phyloP scores from a whole-genome alignment of 2,797 vertebrate genomes.

The Dendrocincla fuliginosa region DNA sequence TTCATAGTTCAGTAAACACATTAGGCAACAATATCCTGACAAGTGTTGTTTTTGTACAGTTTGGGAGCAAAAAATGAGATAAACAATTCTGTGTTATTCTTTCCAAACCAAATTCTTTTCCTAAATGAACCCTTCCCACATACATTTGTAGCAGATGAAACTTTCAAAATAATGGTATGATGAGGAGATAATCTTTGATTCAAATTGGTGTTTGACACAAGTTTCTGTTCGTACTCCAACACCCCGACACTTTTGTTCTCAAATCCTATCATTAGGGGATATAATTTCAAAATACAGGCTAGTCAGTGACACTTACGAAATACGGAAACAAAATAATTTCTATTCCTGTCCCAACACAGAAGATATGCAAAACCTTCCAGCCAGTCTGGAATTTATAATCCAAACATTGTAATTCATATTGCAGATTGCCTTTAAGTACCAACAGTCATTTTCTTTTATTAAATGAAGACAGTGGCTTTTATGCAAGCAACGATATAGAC shows the following conservation, averaged over 20 bases:
- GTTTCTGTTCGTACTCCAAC: neutral
- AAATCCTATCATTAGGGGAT: neutral
- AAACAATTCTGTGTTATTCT: neutral
- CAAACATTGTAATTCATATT: neutral
- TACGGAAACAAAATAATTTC: neutral
- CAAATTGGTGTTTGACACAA: neutral
- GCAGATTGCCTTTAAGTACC: neutral
- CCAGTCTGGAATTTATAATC: neutral
- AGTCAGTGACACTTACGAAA: neutral
- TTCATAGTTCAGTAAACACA: conserved; percentile 4
- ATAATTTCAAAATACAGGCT: neutral
- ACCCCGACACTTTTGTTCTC: neutral
- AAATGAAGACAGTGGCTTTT: neutral
- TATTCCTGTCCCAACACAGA: neutral
- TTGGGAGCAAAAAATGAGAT: neutral
- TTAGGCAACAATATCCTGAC: conserved; percentile 20
- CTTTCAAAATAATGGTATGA: neutral
- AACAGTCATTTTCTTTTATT: neutral
- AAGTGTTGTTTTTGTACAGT: neutral
- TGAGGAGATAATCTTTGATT: neutral
- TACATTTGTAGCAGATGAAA: neutral
- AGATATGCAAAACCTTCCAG: neutral
- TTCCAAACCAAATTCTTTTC: conserved; percentile 9
- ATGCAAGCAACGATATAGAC: neutral
- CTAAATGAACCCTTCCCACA: neutral